A percentile compares a stretch with the other conserved stretches of the same genome.
These are phyloP conservation scores for Sarcophaga rosellei DNA, from an alignment of 2,888 invertebrate species.

Conservation along the genomic window DNA sequence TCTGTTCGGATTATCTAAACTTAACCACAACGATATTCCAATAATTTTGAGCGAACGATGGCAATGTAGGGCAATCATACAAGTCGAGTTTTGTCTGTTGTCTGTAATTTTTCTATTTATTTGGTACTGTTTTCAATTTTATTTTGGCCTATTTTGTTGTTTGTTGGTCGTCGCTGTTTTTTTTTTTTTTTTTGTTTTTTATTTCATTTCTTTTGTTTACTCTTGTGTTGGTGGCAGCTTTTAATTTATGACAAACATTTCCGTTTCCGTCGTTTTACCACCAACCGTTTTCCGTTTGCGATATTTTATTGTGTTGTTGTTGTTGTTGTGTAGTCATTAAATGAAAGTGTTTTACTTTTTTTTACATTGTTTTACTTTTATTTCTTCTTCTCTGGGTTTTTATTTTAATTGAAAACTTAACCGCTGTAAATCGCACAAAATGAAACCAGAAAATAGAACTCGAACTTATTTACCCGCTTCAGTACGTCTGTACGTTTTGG, in stretches of 20 bases:
- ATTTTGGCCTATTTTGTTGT: too few species aligned
- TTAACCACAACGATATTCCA: too few species aligned
- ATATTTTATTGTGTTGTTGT: conserved; percentile 30
- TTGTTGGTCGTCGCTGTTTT: conserved; percentile 1
- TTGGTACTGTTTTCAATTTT: too few species aligned
- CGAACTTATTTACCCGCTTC: too few species aligned
- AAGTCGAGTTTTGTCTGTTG: too few species aligned
- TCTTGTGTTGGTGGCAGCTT: conserved; percentile 34
- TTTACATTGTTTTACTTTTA: not conserved
- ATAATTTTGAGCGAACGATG: too few species aligned
- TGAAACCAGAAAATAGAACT: not conserved
- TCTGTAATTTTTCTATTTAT: too few species aligned
- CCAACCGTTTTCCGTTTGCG: conserved; percentile 51
- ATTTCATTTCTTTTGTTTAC: not conserved
- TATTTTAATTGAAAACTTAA: conserved; percentile 53
- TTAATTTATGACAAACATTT: conserved; percentile 55
- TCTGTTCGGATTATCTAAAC: too few species aligned
- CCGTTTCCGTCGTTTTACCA: conserved; percentile 55
- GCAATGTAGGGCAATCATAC: too few species aligned
- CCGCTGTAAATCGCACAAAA: not conserved
- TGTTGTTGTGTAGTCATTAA: conserved; percentile 34
- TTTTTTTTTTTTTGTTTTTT: not conserved
- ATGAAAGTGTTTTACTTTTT: conserved; percentile 37
- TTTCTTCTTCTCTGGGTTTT: conserved; percentile 19
- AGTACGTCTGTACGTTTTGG: too few species aligned